A percentile compares a stretch with the other conserved stretches of the same genome.
Conservation (phyloP, 2,888 invertebrate species). For the Prosapia bicincta region DNA sequence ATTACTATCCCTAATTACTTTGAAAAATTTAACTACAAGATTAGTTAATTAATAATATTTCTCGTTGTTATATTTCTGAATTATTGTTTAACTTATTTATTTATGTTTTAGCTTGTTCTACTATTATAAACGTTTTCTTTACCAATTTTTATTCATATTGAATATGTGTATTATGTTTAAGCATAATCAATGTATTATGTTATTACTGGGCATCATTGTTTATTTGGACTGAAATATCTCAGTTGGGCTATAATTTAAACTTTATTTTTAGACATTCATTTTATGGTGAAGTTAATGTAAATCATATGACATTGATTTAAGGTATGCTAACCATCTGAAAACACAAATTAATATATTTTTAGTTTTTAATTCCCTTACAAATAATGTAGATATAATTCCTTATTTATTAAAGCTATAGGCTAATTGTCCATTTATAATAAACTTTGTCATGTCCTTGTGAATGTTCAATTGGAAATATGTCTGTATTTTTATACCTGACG, state of each 20-base stretch:
- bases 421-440: neutral
- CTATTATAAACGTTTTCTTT: neutral
- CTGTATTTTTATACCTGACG: neutral
- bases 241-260: neutral
- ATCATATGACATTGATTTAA: neutral
- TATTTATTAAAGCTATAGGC: neutral
- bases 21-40: too few species aligned
- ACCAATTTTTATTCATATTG: neutral
- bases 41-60: too few species aligned
- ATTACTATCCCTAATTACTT: too few species aligned
- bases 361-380: neutral
- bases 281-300: neutral
- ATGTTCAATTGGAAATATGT: neutral
- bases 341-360: neutral
- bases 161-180: neutral
- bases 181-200: neutral
- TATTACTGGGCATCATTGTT: neutral
- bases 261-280: neutral
- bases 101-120: neutral
- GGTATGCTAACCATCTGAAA: neutral
- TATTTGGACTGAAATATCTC: neutral
- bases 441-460: neutral
- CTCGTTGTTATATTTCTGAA: neutral
- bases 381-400: neutral
- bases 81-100: neutral